Base-by-base conservation (phyloP, 1,140 invertebrate species). In the Rhizoglyphus robini region DNA sequence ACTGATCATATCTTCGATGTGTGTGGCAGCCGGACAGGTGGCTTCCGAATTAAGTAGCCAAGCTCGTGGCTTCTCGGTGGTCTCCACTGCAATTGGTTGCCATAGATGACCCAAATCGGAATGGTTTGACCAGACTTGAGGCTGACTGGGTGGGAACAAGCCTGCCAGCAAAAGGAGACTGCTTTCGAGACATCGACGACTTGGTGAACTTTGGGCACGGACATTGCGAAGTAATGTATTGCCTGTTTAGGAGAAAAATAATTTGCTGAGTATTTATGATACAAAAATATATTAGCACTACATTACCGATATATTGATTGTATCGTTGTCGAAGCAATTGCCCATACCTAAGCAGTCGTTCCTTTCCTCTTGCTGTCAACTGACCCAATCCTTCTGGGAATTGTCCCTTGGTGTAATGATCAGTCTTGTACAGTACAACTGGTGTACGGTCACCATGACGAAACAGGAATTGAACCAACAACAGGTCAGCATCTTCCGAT, bases 51-150 rank as follows among this genome's bases (percentile, higher is more conserved):
- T 18, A 11, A 63, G 36, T 27, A 62, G 15, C 27, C 38, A 30
- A 36, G 30, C 57, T 15, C 18, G 20, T 46, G 13, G 11, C 20
- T 13, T 23, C 4, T 66, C 61, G 30, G 31, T 36, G 3, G 63
- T 64, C 13, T 63, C 18, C 5, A 66, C 32, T 20, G 36, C 65
- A 18, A 64, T 63, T 49, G 65, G 65, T 29, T 66, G 57, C 65
- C 65, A 66, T 27, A 36, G 4, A 11, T 32, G 5, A 13, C 4
- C 46, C 4, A 31, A 54, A 27, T 27, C 30, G n/a, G 13, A 49
- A 29, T 29, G 4, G n/a, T 32, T 18, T 3, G 20, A 61, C 61
- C 63, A 66, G 11, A 66, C 23, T 29, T 32, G 31, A 29, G n/a
- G 8, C 3, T 65, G 8, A 25, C 30, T 4, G 29, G 65, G 57